These are phyloP conservation scores for Linepithema humile DNA, from an alignment of 1,140 invertebrate genomes.

Conservation along the genomic window DNA sequence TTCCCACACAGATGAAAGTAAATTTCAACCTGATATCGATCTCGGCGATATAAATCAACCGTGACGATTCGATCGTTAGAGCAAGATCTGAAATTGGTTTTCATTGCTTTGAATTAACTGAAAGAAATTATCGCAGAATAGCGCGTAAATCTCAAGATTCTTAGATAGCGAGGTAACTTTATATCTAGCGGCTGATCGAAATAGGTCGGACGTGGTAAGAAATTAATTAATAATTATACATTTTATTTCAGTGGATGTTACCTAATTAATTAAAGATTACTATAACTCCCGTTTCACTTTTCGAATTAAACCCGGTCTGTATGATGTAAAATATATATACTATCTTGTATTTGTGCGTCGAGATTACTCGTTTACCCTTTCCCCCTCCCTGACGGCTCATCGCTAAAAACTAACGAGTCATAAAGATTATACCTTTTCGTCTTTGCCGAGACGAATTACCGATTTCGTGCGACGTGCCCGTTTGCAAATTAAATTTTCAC, in stretches of 20 bases:
- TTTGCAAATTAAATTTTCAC: conserved; percentile 72
- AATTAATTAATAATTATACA: conserved; percentile 74
- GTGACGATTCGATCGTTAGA: conserved; percentile 61
- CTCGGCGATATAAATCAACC: conserved; percentile 70
- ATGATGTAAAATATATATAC: not conserved
- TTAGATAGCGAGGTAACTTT: conserved; percentile 77
- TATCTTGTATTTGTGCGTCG: conserved; percentile 11
- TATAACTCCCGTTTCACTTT: conserved; percentile 16
- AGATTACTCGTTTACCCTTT: not conserved
- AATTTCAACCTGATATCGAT: conserved; percentile 73
- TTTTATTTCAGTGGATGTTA: conserved; percentile 65
- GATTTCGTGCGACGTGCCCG: conserved; percentile 51
- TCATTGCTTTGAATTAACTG: conserved; percentile 74
- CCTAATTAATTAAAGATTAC: conserved; percentile 67
- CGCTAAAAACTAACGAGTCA: conserved; percentile 59
- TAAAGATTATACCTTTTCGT: conserved; percentile 43
- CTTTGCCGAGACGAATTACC: conserved; percentile 60
- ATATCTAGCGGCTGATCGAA: conserved; percentile 75
- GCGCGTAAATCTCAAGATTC: conserved; percentile 73
- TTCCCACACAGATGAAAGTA: conserved; percentile 65
- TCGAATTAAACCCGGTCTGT: conserved; percentile 24
- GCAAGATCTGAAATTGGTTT: conserved; percentile 55
- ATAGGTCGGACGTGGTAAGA: conserved; percentile 72
- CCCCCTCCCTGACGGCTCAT: not conserved
- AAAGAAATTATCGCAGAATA: conserved; percentile 57